Base-by-base conservation (phyloP, 2,888 invertebrate genomes). In the Sarcophaga variegata region DNA sequence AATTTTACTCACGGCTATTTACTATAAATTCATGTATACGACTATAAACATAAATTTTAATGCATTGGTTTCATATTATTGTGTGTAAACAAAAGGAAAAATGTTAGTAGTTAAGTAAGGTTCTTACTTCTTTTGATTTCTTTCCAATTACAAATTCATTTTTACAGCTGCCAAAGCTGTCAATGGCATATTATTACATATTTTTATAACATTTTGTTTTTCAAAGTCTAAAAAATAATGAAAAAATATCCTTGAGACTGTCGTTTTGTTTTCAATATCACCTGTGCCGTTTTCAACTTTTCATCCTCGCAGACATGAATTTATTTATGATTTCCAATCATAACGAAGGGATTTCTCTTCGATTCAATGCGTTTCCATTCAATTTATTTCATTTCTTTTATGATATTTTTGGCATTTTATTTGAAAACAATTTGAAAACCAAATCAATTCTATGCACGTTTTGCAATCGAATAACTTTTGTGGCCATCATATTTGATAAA, bases 381-480 rank as follows among this genome's bases (percentile, higher is more conserved):
- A 59, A 27, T 60, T 27, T 72, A 37, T 72, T 70, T 70, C 37
- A n/a, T 20, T 8, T 20, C 37, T 37, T 37, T 37, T 37, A 37
- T 37, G 37, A 37, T 37, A 37, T 37, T 37, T 37, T 37, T 37
- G 37, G 37, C 37, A 37, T 62, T 49, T 20, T 72, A 54, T 71
- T 25, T 10, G 10, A 20, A 6, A 22, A 60, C 11, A 20, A 22
- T 54, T 59, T 72, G 4, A 72, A 60, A 72, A 59, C 12, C 22
- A 60, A 72, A 72, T 60, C 60, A 60, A 72, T 72, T 72, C 60
- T 12, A 59, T 60, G 72, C 72, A 72, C 72, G 72, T 72, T 72
- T 60, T 27, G n/a, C 25, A 59, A 54, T 37, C 12, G 4, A 20
- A 6, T 54, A 59, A 54, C 20, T 37, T 60, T 60, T 27, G n/a